phyloP scores from a whole-genome alignment of 1,140 invertebrate genomes.

The Cydia strobilella region DNA sequence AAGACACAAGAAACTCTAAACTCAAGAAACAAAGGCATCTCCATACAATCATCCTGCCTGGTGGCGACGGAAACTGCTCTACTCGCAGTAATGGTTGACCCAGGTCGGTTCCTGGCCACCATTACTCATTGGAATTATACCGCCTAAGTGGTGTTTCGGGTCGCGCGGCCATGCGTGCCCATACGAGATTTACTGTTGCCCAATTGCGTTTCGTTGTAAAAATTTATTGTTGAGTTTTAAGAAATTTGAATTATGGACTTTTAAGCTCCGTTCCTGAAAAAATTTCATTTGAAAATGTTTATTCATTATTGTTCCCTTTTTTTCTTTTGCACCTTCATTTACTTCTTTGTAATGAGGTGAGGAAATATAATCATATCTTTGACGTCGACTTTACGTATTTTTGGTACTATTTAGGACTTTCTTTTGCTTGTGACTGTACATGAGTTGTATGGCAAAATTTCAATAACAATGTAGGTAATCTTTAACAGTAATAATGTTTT shows the following conservation, averaged over 20 bases:
- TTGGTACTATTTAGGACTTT: too few species aligned
- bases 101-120: slow-evolving; percentile 57
- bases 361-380: too few species aligned
- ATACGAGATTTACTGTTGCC: slow-evolving; percentile 29
- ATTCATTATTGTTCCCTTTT: background rate
- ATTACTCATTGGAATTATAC: slow-evolving; percentile 77
- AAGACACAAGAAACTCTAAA: too few species aligned
- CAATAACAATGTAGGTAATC: too few species aligned
- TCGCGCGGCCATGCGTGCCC: slow-evolving; percentile 61
- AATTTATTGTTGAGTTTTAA: slow-evolving; percentile 26
- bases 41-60: background rate
- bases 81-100: slow-evolving; percentile 60
- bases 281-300: background rate
- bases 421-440: too few species aligned
- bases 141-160: slow-evolving; percentile 73
- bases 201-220: slow-evolving; percentile 3
- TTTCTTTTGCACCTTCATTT: too few species aligned
- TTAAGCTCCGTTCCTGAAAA: background rate
- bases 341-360: too few species aligned
- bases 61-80: slow-evolving; percentile 44
- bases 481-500: too few species aligned
- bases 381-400: too few species aligned
- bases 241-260: slow-evolving; percentile 24
- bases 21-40: background rate
- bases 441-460: too few species aligned